Base-by-base conservation (phyloP, 2,888 invertebrate genomes). In the Scaptomyza caliginosa region DNA sequence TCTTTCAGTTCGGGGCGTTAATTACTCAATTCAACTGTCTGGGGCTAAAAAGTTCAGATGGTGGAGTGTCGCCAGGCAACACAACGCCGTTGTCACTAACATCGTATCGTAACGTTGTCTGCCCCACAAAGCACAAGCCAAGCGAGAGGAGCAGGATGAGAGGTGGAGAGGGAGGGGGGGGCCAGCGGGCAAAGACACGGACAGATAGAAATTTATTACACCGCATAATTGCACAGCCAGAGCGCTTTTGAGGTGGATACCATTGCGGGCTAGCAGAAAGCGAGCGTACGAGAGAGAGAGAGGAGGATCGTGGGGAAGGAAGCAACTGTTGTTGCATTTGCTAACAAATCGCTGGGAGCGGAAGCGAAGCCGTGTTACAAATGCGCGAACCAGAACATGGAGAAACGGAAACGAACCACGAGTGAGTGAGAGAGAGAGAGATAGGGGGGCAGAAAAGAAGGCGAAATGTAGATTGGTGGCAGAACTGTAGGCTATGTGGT, bases 211-310 rank as follows among this genome's bases (percentile, higher is more conserved):
- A 84, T 84, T 84, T 84, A 84, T 84, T 88, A 88, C 84, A 87
- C 84, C 88, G 84, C 84, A 84, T 84, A 88, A 84, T 84, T 84
- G 84, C 84, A 84, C 84, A 79, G 80, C 86, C 80, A 82, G 82
- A 85, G 76, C 76, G 82, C 74, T 73, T 81, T 78, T 57, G 63
- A 80, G 83, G 86, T 86, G 43, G 60, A 55, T 74, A 57, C 64
- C 67, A 70, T 66, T 67, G 67, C 60, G 67, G 59, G 48, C 28
- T 13, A 21, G 11, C 30, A 54, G 38, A 24, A 32, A 13, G n/a
- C n/a, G n/a, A n/a, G n/a, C n/a, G n/a, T n/a, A n/a, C n/a, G 13
- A 16, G 34, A 32, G 32, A 11, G 28, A 28, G 28, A 32, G 32
- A 23, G 34, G 11, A 19, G 51, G 28, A 28, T 28, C 28, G 30